Percentiles rank a stretch among this genome's conserved stretches.
Evolutionary conservation across 2,113 vertebrate genomes (phyloP).

Genomic region (Pachypanchax playfairii): DNA sequence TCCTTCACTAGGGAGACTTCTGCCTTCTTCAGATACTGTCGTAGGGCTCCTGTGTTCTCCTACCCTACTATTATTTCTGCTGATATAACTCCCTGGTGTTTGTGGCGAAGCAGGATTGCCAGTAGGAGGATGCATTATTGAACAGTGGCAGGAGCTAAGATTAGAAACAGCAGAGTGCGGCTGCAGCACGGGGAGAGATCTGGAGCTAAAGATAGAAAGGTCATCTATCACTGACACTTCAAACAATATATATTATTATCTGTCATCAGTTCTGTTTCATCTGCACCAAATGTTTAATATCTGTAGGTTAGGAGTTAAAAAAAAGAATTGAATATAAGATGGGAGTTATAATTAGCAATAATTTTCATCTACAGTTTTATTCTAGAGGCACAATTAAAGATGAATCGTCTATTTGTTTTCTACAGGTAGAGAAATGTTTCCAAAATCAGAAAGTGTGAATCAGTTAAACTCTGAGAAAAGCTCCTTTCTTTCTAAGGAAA

Average conservation of each 20-base stretch:
- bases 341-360: constrained; percentile 58
- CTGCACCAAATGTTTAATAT: constrained; percentile 11
- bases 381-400: background rate
- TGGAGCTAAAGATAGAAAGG: constrained; percentile 76
- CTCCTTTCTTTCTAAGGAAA: constrained; percentile 6
- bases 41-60: background rate
- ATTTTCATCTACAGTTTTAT: constrained; percentile 46
- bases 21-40: constrained; percentile 36
- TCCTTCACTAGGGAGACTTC: constrained; percentile 19
- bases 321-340: constrained; percentile 5
- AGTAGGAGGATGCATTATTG: constrained; percentile 74
- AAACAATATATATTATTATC: constrained; percentile 46
- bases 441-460: no score
- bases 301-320: constrained; percentile 1
- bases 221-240: constrained; percentile 56
- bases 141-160: constrained; percentile 72
- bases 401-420: background rate
- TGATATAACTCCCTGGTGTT: constrained; percentile 40
- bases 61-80: constrained; percentile 46
- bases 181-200: constrained; percentile 33
- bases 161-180: constrained; percentile 65
- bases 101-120: constrained; percentile 26
- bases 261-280: constrained; percentile 28
- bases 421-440: background rate
- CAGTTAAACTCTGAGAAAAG: no score